Percentiles rank a stretch among this genome's conserved stretches.
These are phyloP conservation scores for Morone saxatilis DNA, from an alignment of 2,113 vertebrate species.

Conservation along the genomic window DNA sequence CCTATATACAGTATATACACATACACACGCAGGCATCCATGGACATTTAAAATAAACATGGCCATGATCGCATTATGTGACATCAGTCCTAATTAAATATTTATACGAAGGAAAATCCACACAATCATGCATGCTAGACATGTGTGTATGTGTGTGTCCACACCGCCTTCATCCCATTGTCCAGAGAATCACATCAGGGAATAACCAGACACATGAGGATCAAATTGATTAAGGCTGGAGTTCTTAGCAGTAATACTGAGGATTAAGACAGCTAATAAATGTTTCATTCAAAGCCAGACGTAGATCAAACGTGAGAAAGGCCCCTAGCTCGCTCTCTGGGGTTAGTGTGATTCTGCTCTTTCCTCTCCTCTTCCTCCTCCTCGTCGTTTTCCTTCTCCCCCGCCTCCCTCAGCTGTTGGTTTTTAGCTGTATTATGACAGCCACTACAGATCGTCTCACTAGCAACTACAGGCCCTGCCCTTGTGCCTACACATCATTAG, in stretches of 20 bases:
- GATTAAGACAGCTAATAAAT: constrained; percentile 78
- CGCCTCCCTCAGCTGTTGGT: constrained; percentile 74
- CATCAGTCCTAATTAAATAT: constrained; percentile 70
- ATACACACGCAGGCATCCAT: background rate
- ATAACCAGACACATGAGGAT: constrained; percentile 59
- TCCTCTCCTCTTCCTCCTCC: constrained; percentile 24
- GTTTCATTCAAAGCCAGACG: constrained; percentile 72
- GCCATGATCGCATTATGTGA: constrained; percentile 42
- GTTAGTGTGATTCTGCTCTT: constrained; percentile 35
- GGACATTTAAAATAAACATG: constrained; percentile 17
- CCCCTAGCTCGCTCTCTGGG: constrained; percentile 30
- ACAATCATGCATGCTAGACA: constrained; percentile 28
- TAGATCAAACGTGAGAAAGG: constrained; percentile 70
- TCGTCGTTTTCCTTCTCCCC: constrained; percentile 35
- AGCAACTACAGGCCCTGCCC: constrained; percentile 74
- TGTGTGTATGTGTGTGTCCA: constrained; percentile 27
- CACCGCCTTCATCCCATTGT: constrained; percentile 37
- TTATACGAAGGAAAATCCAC: constrained; percentile 51
- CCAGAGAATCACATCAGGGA: constrained; percentile 56
- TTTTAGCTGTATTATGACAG: constrained; percentile 80
- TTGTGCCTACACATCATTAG: constrained; percentile 81
- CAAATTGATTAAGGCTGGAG: constrained; percentile 65
- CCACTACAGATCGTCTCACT: constrained; percentile 74
- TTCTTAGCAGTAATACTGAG: constrained; percentile 59
- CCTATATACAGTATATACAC: background rate